These are phyloP conservation scores for Xiphophorus couchianus DNA, from an alignment of 2,113 vertebrate species.

Conservation along the genomic window DNA sequence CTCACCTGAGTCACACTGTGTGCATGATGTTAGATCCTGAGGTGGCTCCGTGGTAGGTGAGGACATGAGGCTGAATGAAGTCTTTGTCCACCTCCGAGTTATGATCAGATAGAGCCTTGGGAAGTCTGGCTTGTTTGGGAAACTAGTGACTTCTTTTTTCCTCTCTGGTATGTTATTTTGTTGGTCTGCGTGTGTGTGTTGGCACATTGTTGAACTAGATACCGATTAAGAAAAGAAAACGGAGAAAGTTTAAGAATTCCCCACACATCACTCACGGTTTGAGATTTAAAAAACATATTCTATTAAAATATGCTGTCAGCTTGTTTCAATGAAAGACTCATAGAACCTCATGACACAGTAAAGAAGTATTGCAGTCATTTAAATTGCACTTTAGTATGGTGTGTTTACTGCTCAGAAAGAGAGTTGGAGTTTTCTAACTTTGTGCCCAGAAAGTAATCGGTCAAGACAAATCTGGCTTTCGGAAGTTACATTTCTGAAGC, in stretches of 20 bases:
- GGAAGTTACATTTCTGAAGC: too few species aligned
- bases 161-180: slow-evolving; percentile 1
- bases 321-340: too few species aligned
- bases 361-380: too few species aligned
- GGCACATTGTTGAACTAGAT: background rate
- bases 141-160: slow-evolving; percentile 16
- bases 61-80: slow-evolving; percentile 43
- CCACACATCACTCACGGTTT: too few species aligned
- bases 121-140: slow-evolving; percentile 44
- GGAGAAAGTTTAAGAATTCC: too few species aligned
- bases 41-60: slow-evolving; percentile 24
- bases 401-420: too few species aligned
- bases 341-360: too few species aligned
- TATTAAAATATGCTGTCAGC: background rate
- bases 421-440: too few species aligned
- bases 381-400: too few species aligned
- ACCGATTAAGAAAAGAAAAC: background rate
- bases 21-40: slow-evolving; percentile 36
- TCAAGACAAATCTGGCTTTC: too few species aligned
- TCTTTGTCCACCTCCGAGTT: slow-evolving; percentile 53
- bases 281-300: too few species aligned
- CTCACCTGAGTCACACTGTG: slow-evolving; percentile 66
- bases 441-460: too few species aligned
- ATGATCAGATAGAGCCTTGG: slow-evolving; percentile 32
- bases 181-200: background rate